Evolutionary conservation across 2,797 vertebrate species (phyloP), one percentile per base, ranked within the genome.

Genomic region (Chromobotia macracanthus): DNA sequence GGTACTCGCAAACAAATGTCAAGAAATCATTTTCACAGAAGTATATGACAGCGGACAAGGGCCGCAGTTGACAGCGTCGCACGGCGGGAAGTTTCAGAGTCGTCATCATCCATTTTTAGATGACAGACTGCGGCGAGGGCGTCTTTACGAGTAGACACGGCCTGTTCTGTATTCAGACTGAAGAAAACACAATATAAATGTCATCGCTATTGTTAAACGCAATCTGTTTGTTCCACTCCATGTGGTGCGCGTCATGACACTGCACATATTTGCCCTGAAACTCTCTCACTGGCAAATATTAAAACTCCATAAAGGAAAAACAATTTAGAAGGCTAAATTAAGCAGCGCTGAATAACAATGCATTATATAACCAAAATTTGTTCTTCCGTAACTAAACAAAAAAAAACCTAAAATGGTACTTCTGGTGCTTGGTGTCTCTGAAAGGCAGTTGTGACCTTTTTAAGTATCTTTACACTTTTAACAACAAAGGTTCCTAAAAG

Each of bases 121-220:
- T 64, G 68, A 72, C 77, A 79, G 60, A 56, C 38, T 72, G 19
- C 44, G 21, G 48, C 8, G 18, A 77, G 53, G 51, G 18, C 18
- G 6, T 56, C 21, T 63, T 50, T 64, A 21, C 1, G 63, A 70
- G 76, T 21, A 23, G 19, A 50, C 71, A 56, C 13, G 16, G 13
- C 69, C 68, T 78, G 67, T 61, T 80, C 55, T 67, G 67, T 74
- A 72, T 84, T 72, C 61, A 77, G 75, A 76, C 70, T 25, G 7
- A 56, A 31, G 46, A 63, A 61, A 70, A 79, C 61, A 81, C 68
- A 53, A 75, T 70, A 77, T 83, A 89, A 91, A 89, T 85, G 87
- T 88, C 88, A 89, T 66, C 19, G 19, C 41, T 63, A 63, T 78
- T 74, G 71, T 85, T 83, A 68, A 84, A 85, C n/a, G 68, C 80